These are phyloP conservation scores for Seriola rivoliana DNA, from an alignment of 2,113 vertebrate genomes.

Conservation along the genomic window DNA sequence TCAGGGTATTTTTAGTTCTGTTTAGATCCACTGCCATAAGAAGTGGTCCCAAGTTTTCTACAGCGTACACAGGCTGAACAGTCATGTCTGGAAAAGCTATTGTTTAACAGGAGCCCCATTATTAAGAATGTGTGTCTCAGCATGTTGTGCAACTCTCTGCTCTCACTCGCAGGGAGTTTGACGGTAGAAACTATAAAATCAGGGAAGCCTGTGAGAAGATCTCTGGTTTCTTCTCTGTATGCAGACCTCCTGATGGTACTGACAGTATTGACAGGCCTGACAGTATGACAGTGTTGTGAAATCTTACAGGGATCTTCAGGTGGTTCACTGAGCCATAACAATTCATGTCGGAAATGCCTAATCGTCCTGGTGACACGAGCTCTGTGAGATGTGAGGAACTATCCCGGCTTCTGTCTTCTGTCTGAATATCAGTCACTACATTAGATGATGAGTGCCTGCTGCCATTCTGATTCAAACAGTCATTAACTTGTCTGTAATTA, in stretches of 20 bases:
- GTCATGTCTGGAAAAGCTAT: slow-evolving; percentile 63
- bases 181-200: slow-evolving; percentile 57
- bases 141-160: slow-evolving; percentile 36
- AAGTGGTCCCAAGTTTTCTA: slow-evolving; percentile 58
- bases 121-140: slow-evolving; percentile 42
- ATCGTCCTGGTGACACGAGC: slow-evolving; percentile 13
- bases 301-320: slow-evolving; percentile 20
- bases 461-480: not conserved
- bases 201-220: slow-evolving; percentile 18
- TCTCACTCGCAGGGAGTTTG: slow-evolving; percentile 25
- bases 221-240: slow-evolving; percentile 13
- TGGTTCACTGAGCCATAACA: slow-evolving; percentile 5
- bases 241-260: slow-evolving; percentile 16
- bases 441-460: not conserved
- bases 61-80: slow-evolving; percentile 8
- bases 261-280: not conserved
- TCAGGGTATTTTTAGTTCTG: slow-evolving; percentile 50
- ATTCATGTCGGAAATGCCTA: slow-evolving; percentile 12
- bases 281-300: slow-evolving; percentile 18
- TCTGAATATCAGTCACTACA: slow-evolving; percentile 19
- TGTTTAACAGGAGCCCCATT: slow-evolving; percentile 37
- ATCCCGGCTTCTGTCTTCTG: not conserved
- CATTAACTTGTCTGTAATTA: not conserved
- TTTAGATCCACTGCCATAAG: slow-evolving; percentile 53
- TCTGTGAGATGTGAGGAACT: not conserved